Conservation (phyloP, 2,113 vertebrate species). For the Madoqua kirkii region DNA sequence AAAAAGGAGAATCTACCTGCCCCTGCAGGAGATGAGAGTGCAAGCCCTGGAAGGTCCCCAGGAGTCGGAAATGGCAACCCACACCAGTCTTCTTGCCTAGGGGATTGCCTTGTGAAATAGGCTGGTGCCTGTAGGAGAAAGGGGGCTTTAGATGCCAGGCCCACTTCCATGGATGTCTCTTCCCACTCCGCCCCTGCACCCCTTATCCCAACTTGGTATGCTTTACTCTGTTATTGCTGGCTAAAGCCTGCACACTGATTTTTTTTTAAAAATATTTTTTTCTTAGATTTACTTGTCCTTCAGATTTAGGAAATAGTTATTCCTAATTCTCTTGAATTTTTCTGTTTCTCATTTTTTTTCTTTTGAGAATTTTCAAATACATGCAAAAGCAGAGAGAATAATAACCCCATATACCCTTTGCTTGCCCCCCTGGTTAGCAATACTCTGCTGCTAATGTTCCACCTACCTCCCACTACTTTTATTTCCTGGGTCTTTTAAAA, state of each 20-base stretch:
- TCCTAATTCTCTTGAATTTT: background rate
- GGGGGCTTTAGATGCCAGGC: background rate
- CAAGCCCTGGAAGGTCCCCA: background rate
- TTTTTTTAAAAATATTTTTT: background rate
- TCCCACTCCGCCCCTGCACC: background rate
- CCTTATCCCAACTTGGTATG: rapidly evolving
- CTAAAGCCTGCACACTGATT: background rate
- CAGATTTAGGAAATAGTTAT: background rate
- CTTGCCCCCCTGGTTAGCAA: background rate
- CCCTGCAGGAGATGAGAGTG: background rate
- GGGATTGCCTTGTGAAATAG: background rate
- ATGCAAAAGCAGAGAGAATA: background rate
- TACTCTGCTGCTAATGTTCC: background rate
- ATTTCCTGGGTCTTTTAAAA: background rate
- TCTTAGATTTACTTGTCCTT: background rate
- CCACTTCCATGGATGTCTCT: background rate
- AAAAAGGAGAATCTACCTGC: background rate
- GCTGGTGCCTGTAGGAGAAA: background rate
- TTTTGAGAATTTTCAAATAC: background rate
- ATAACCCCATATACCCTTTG: no score
- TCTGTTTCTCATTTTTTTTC: background rate
- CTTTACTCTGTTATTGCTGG: background rate
- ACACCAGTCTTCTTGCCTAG: background rate
- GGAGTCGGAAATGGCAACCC: background rate
- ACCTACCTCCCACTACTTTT: background rate